phyloP scores from a whole-genome alignment of 2,113 vertebrate species.

The Caranx ignobilis region DNA sequence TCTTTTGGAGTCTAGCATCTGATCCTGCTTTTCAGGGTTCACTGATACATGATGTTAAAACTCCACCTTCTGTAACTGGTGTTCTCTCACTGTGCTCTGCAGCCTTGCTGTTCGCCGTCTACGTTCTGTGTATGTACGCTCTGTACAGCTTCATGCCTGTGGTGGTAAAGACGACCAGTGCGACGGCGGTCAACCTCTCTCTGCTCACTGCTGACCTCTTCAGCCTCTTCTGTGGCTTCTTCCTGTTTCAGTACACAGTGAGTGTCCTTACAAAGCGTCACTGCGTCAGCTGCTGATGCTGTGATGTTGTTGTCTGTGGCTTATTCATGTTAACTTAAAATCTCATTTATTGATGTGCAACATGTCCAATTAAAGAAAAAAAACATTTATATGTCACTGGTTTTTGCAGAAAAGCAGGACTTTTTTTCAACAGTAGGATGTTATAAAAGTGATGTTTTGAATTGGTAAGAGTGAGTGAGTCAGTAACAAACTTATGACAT shows the following conservation, averaged over 20 bases:
- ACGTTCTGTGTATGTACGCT: slow-evolving; percentile 92
- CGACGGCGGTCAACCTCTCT: slow-evolving; percentile 94
- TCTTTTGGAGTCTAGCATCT: not conserved
- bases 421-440: too few species aligned
- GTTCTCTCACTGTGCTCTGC: not conserved
- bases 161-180: slow-evolving; percentile 91
- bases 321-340: too few species aligned
- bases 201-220: slow-evolving; percentile 96
- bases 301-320: too few species aligned
- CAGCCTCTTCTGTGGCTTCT: slow-evolving; percentile 94
- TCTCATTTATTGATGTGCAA: too few species aligned
- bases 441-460: too few species aligned
- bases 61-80: not conserved
- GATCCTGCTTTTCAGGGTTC: not conserved
- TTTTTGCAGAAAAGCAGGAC: too few species aligned
- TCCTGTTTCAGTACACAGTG: slow-evolving; percentile 91
- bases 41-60: not conserved
- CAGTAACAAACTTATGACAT: too few species aligned
- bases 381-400: too few species aligned
- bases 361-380: too few species aligned
- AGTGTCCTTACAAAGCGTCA: slow-evolving; percentile 37
- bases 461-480: too few species aligned
- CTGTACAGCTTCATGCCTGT: slow-evolving; percentile 96
- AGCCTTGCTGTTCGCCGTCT: slow-evolving; percentile 89
- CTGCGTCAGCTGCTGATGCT: too few species aligned